Conservation (phyloP, 2,113 vertebrate species). For the Ictalurus furcatus region DNA sequence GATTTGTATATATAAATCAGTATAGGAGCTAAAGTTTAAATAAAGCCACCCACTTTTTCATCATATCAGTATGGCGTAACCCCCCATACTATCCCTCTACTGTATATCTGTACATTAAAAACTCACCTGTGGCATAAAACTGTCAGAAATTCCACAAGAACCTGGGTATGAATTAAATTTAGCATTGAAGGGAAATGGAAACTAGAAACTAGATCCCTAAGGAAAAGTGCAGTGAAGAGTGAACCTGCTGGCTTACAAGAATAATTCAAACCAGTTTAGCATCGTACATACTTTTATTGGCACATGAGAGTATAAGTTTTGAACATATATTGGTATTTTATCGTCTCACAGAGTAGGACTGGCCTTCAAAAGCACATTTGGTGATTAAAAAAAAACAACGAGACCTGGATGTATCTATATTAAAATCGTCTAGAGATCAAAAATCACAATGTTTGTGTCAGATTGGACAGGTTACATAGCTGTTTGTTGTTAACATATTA, state of each 20-base stretch:
- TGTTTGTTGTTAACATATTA: constrained; percentile 4
- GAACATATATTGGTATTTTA: constrained; percentile 35
- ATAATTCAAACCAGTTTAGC: neutral
- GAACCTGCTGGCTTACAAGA: neutral
- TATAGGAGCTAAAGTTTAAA: neutral
- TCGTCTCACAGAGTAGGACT: constrained; percentile 49
- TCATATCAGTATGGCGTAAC: neutral
- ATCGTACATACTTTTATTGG: constrained; percentile 42
- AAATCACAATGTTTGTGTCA: constrained; percentile 36
- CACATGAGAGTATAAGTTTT: constrained; percentile 40
- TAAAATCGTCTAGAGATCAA: constrained; percentile 37
- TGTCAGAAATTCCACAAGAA: constrained; percentile 1
- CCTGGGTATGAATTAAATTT: constrained; percentile 34
- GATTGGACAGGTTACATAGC: constrained; percentile 23
- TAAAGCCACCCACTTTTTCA: neutral
- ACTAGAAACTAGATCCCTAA: neutral
- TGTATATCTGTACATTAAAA: neutral
- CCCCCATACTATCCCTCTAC: neutral
- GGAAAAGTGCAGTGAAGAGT: neutral
- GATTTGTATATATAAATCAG: neutral
- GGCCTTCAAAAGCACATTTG: constrained; percentile 57
- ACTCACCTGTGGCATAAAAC: neutral
- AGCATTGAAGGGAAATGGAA: neutral
- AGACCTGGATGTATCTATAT: constrained; percentile 44
- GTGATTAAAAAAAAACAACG: constrained; percentile 35